These are phyloP conservation scores for Eupeodes corollae DNA, from an alignment of 1,140 invertebrate genomes.

Conservation along the genomic window DNA sequence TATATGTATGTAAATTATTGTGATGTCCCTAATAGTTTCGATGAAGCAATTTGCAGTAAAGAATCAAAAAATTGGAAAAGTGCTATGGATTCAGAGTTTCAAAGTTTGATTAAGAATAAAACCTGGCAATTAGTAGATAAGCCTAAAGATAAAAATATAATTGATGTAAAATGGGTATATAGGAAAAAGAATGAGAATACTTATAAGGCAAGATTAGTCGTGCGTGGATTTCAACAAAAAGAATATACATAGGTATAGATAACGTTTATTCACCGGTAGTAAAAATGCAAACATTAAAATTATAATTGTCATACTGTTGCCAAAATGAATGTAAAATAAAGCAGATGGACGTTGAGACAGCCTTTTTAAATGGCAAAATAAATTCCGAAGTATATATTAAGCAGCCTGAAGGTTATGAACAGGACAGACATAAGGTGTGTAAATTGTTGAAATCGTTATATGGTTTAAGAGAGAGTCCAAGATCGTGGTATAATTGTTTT, in stretches of 20 bases:
- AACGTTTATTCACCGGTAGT: constrained; percentile 15
- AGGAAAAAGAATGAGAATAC: constrained; percentile 11
- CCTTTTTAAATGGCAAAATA: constrained; percentile 34
- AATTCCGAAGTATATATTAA: constrained; percentile 38
- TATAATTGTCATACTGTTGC: constrained; percentile 27
- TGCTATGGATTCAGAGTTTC: constrained; percentile 32
- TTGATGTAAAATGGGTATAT: constrained; percentile 31
- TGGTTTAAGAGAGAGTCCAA: constrained; percentile 20
- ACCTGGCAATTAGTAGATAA: constrained; percentile 31
- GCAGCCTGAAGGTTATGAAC: constrained; percentile 31
- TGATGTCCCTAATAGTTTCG: constrained; percentile 20
- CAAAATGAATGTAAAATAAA: constrained; percentile 15
- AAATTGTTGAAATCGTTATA: constrained; percentile 7
- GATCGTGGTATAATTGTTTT: constrained; percentile 29
- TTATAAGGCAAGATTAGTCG: constrained; percentile 22
- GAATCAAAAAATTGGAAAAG: constrained; percentile 22
- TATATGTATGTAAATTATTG: constrained; percentile 28
- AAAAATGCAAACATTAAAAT: constrained; percentile 24
- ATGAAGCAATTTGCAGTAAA: constrained; percentile 20
- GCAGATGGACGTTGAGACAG: constrained; percentile 29
- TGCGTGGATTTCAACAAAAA: constrained; percentile 29
- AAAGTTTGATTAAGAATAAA: constrained; percentile 28
- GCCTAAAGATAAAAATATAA: constrained; percentile 19
- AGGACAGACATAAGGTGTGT: constrained; percentile 11
- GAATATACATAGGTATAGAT: constrained; percentile 13